Base-by-base conservation (phyloP, 2,888 invertebrate species). In the Ornithoptera alexandrae region DNA sequence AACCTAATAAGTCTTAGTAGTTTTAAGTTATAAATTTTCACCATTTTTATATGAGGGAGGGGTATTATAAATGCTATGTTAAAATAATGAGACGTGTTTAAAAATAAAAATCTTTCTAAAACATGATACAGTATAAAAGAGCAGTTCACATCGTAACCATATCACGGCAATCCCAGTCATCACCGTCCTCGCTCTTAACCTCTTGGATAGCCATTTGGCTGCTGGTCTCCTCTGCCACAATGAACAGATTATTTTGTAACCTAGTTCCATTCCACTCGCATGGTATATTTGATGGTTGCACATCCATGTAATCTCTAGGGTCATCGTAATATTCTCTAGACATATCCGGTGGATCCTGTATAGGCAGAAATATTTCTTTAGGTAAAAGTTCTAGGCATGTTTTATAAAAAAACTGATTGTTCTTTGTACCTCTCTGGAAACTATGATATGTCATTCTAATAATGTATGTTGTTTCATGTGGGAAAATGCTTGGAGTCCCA, bases 201-300 rank as follows among this genome's bases (percentile, higher is more conserved):
- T 88, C 88, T 59, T 87, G 88, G 30, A 87, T 82, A 50, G 84
- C 86, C 60, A 90, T 72, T 74, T 90, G 86, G 74, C 90, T 90
- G 72, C 74, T 83, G 53, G 89, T 89, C 76, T 91, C 90, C 72
- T 92, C 91, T 2, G 82, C 76, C 24, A 92, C 82, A 1, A 82
- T 75, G 61, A 79, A 76, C 73, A 90, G 81, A 65, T 77, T 77
- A 42, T 67, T 60, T 30, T 66, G 61, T 67, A 67, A 3, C 68
- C 62, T 73, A 69, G 61, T 74, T 70, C 62, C 67, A n/a, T 71
- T 67, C 71, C 74, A 75, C 58, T 80, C 77, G 59, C 42, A 58
- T 12, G 58, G 57, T 15, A 63, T 59, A 2, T 22, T 30, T 10
- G 58, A 42, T 20, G 62, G 58, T 17, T 62, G 59, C 12, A 53